A percentile compares a stretch with the other conserved stretches of the same genome.
Evolutionary conservation across 2,113 vertebrate genomes (phyloP).

Genomic region (Urocolius indicus): DNA sequence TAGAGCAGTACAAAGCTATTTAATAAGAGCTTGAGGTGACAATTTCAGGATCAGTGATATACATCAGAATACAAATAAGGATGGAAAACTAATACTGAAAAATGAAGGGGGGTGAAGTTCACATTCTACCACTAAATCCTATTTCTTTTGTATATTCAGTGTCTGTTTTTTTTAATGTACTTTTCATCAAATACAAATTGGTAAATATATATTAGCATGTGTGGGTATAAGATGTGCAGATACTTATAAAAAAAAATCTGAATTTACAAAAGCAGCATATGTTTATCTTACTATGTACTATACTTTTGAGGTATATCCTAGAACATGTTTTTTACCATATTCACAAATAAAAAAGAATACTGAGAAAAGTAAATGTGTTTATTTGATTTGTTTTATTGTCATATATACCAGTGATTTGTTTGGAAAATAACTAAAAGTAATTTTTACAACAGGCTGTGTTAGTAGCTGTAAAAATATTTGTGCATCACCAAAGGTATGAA

Average conservation of each 20-base stretch:
- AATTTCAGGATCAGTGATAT: constrained; percentile 48
- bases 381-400: background rate
- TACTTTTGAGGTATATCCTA: background rate
- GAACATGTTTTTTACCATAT: background rate
- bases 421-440: background rate
- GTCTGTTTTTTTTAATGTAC: background rate
- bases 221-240: background rate
- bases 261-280: background rate
- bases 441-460: background rate
- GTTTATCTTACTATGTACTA: background rate
- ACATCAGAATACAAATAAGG: constrained; percentile 52
- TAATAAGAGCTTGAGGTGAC: background rate
- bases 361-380: background rate
- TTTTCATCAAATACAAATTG: constrained; percentile 6
- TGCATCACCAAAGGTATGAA: background rate
- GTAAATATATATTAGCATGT: background rate
- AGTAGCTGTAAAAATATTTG: background rate
- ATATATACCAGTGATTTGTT: background rate
- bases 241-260: background rate
- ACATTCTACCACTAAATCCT: constrained; percentile 12
- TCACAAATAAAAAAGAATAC: background rate
- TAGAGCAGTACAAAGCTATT: constrained; percentile 28
- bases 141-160: background rate
- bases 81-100: constrained; percentile 53
- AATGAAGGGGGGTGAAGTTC: background rate